Evolutionary conservation across 2,113 vertebrate genomes (phyloP), one percentile per base, ranked within the genome.

Genomic region (Sinocyclocheilus anophthalmus): DNA sequence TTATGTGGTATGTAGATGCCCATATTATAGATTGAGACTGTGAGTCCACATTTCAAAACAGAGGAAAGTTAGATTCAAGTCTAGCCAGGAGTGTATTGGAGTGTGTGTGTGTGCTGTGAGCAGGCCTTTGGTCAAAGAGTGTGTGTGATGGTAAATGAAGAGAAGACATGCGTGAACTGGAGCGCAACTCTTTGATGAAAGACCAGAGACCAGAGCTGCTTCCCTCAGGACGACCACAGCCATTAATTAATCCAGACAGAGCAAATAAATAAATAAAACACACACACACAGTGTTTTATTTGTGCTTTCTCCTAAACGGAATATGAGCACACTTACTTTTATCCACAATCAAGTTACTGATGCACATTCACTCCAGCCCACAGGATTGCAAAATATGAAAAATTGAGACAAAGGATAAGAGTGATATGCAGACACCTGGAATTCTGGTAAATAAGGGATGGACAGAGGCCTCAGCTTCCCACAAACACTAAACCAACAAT

Each of bases 161-260:
- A 69, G 16, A 33, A 69, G 65, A 37, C 65, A 9, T 37, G 65
- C 14, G 33, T 69, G 65, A 30, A 69, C 65, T 69, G 14, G 14
- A 69, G 65, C 16, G 37, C 65, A 37, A 69, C 30, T 37, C 30
- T 69, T 69, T 33, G 65, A 69, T 69, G 65, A 69, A 69, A 67
- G 26, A 67, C 13, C 4, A 63, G 61, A 67, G 63, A 30, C 24
- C 65, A 69, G 65, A 69, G 65, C 65, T 69, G 30, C 5, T 69
- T 37, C 65, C 65, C 65, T 69, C 7, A 69, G 65, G 30, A 69
- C 7, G 2, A 69, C 30, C 30, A 18, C 65, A 69, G 13, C 30
- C 65, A 33, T 69, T 33, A 33, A 69, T 33, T 69, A 69, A 69
- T 69, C 26, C 65, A 16, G 65, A 37, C 30, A 69, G 65, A 37